Evolutionary conservation across 2,888 invertebrate genomes (phyloP), one percentile per base, ranked within the genome.

Genomic region (Heliconius ismenius): DNA sequence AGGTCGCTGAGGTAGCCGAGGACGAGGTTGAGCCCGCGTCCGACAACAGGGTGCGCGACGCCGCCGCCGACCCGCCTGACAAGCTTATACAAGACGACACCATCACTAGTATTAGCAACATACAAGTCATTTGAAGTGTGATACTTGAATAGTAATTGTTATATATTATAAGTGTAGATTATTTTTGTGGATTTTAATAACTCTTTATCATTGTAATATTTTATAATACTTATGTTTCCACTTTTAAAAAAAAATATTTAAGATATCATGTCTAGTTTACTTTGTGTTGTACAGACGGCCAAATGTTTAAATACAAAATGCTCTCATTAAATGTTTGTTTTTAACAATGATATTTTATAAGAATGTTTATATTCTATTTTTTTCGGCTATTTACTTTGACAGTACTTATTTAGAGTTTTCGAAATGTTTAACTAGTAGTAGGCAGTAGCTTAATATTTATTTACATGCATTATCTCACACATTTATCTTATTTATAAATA

Each of bases 71-170:
- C 3, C 89, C 90, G 10, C 90, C 91, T 11, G 93, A 92, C 79
- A 92, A 93, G 80, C 79, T 89, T 10, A 86, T 92, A 77, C 90
- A 92, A 7, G 89, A 89, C 26, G 83, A 82, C 64, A 77, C 86
- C 73, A 79, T 86, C 63, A 81, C 81, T 60, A 83, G 82, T 73
- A 78, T 89, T 77, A 85, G 85, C 78, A 90, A 91, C 82, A 91
- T 91, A 83, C 85, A 84, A 81, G 90, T 91, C 64, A 84, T 91
- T 77, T 89, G 83, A 84, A 78, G 78, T 81, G 77, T 76, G 81
- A 81, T 81, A 81, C 69, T 79, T 79, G 58, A 76, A 75, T 74
- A 74, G 64, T 69, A 36, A 74, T 75, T 73, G 75, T 77, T 79
- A 75, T 62, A 26, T 60, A 73, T 69, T 70, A 39, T 54, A 67